Evolutionary conservation across 37 sponge, comb jelly and placozoan species (phyloP).

Genomic region (Diacarnus erythraeanus): DNA sequence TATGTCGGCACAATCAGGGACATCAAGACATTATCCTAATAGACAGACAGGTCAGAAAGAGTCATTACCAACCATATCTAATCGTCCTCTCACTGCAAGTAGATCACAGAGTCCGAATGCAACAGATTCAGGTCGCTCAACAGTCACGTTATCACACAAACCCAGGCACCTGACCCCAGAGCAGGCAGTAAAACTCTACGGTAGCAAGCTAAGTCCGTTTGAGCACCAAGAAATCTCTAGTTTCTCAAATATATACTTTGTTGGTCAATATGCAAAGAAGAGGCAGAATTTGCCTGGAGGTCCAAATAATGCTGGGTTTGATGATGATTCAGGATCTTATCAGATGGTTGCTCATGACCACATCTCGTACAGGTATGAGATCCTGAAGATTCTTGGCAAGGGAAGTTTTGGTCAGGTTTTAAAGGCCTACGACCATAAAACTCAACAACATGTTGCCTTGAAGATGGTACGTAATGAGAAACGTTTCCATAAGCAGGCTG

Average conservation of each 20-base stretch:
- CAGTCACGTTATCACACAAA: constrained; percentile 27
- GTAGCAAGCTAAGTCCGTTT: constrained; percentile 86
- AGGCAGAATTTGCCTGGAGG: constrained; percentile 80
- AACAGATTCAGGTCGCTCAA: constrained; percentile 33
- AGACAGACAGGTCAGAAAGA: constrained; percentile 11
- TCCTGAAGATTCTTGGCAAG: constrained; percentile 92
- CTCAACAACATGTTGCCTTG: constrained; percentile 88
- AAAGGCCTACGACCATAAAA: constrained; percentile 97
- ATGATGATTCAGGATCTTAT: constrained; percentile 93
- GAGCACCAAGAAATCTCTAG: constrained; percentile 94
- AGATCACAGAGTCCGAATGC: background rate
- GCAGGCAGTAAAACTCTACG: constrained; percentile 92
- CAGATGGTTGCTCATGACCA: constrained; percentile 89
- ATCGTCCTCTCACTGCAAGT: constrained; percentile 57
- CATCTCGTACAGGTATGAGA: constrained; percentile 93
- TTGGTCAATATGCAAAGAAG: constrained; percentile 93
- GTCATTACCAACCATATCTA: constrained; percentile 41
- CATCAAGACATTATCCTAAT: constrained; percentile 11
- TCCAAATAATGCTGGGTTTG: constrained; percentile 88
- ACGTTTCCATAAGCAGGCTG: constrained; percentile 95
- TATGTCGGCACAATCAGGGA: background rate
- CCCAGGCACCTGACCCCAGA: constrained; percentile 75
- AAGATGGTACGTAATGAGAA: constrained; percentile 97
- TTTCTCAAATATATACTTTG: constrained; percentile 90
- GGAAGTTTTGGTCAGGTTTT: constrained; percentile 98